phyloP scores from a whole-genome alignment of 53 echinoderm and acorn worm species.

The Pentamera pediparva region DNA sequence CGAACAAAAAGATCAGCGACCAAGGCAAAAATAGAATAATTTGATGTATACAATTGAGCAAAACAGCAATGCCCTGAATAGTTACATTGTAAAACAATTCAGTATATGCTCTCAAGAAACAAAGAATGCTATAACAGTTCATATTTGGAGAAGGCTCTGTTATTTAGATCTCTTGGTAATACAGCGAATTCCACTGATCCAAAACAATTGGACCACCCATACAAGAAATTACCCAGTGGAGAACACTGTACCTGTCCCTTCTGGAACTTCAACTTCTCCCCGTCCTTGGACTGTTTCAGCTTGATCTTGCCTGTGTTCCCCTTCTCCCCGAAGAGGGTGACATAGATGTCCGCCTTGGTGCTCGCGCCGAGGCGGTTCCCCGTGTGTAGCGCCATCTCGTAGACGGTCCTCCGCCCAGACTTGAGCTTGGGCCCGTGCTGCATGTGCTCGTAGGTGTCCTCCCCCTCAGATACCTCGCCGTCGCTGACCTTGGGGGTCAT shows the following conservation, averaged over 20 bases:
- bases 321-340: slow-evolving; percentile 85
- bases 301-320: slow-evolving; percentile 99
- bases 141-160: neutral
- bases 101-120: too few species aligned
- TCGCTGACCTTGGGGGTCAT: slow-evolving; percentile 46
- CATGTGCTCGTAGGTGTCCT: slow-evolving; percentile 73
- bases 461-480: slow-evolving; percentile 36
- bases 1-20: too few species aligned
- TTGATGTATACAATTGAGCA: too few species aligned
- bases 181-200: too few species aligned
- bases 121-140: neutral
- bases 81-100: too few species aligned
- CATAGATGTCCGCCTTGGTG: slow-evolving; percentile 84
- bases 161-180: too few species aligned
- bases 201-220: too few species aligned
- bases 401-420: slow-evolving; percentile 83
- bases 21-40: too few species aligned
- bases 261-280: slow-evolving; percentile 91
- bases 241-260: slow-evolving; percentile 98
- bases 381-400: slow-evolving; percentile 88
- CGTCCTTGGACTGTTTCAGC: slow-evolving; percentile 70
- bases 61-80: too few species aligned
- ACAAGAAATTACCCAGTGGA: too few species aligned
- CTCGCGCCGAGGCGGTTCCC: slow-evolving; percentile 87
- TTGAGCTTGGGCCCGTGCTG: slow-evolving; percentile 88